These are phyloP conservation scores for Eubasilissa regina DNA, from an alignment of 1,140 invertebrate genomes.

Conservation along the genomic window DNA sequence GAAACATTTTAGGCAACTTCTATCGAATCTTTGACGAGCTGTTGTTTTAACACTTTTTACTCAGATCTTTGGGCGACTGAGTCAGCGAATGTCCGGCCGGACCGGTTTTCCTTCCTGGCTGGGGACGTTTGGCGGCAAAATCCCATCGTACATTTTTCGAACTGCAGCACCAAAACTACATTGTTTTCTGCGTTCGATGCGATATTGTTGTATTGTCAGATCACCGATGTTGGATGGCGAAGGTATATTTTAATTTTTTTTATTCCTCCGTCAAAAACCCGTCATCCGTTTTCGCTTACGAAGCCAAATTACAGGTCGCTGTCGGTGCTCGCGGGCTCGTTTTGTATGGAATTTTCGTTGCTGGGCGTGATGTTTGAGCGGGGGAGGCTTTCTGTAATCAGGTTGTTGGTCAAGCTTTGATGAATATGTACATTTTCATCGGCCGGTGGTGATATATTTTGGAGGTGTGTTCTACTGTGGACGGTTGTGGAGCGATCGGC, in stretches of 20 bases:
- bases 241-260: no score
- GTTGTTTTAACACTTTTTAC: neutral
- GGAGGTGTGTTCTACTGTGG: neutral
- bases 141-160: neutral
- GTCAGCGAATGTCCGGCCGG: slow-evolving; percentile 2
- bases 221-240: no score
- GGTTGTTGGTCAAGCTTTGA: slow-evolving; percentile 6
- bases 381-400: neutral
- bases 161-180: neutral
- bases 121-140: neutral
- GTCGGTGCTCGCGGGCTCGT: neutral
- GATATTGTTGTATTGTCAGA: no score
- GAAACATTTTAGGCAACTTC: neutral
- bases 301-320: no score
- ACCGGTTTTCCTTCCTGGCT: slow-evolving; percentile 29
- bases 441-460: neutral
- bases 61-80: neutral
- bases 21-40: neutral
- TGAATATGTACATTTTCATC: slow-evolving; percentile 15
- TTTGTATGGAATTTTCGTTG: neutral
- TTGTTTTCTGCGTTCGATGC: no score
- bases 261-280: no score
- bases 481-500: no score
- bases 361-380: neutral
- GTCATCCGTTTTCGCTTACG: no score